A percentile compares a stretch with the other conserved stretches of the same genome.
Evolutionary conservation across 1,140 invertebrate species (phyloP).

Genomic region (Leptinotarsa lineolata): DNA sequence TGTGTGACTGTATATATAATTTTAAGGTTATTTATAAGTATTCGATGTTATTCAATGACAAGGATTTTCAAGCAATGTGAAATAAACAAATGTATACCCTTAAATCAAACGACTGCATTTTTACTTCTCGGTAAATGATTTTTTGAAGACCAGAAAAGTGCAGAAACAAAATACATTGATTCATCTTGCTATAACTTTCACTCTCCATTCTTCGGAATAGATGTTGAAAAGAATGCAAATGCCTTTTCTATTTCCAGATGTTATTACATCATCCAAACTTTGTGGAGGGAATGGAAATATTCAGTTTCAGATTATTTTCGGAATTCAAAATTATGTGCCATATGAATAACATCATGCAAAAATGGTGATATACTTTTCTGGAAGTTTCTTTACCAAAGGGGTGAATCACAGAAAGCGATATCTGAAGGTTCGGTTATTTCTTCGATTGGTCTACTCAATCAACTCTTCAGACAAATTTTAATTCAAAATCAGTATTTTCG

Average conservation of each 20-base stretch:
- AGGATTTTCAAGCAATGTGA: constrained; percentile 50
- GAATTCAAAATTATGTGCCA: constrained; percentile 26
- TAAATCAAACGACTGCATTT: constrained; percentile 38
- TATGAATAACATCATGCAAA: constrained; percentile 25
- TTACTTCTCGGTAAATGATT: constrained; percentile 27
- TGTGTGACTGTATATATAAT: constrained; percentile 45
- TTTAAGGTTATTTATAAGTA: constrained; percentile 44
- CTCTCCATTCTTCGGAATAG: not conserved
- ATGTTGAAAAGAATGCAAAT: constrained; percentile 4
- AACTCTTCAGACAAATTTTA: too few relatives aligned
- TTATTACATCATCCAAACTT: constrained; percentile 21
- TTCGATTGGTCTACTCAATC: too few relatives aligned
- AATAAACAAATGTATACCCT: constrained; percentile 53
- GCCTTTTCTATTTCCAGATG: not conserved
- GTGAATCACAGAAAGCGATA: constrained; percentile 6
- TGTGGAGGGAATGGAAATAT: constrained; percentile 19
- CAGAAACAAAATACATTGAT: too few relatives aligned
- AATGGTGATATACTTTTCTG: constrained; percentile 19
- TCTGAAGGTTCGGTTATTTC: too few relatives aligned
- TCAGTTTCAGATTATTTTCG: constrained; percentile 22
- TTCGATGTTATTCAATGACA: constrained; percentile 52
- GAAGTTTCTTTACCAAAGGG: not conserved
- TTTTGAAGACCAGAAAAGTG: not conserved
- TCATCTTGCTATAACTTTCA: too few relatives aligned
- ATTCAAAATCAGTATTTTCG: too few relatives aligned